Base-by-base conservation (phyloP, 2,113 vertebrate genomes). In the Porphyrio hochstetteri region DNA sequence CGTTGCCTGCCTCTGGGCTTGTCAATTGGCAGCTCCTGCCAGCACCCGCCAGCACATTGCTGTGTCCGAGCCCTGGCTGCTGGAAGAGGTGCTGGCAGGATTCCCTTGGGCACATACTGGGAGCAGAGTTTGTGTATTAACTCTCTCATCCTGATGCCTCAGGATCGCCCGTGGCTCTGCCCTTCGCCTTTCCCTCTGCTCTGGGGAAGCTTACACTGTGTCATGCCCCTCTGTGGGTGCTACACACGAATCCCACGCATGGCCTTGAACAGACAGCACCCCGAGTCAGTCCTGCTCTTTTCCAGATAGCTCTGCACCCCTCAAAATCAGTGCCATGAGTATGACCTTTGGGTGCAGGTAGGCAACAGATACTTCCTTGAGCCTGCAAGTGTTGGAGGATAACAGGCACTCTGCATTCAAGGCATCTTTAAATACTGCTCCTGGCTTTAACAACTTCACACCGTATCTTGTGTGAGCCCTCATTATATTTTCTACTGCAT, bases 401-500 rank as follows among this genome's bases (percentile, higher is more conserved):
- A 71, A 29, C 33, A 44, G 69, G 48, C 20, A 11, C 50, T 77
- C 21, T 70, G 59, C 61, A 56, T 82, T 75, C 16, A 14, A 42
- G 71, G 76, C 92, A 56, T 56, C 67, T 87, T 95, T 82, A 86
- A 79, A 72, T 74, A 95, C 24, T 33, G 64, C 74, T 94, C 68
- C 63, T 1, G 1, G 70, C 82, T 93, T 84, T 71, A 93, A 90
- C 88, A 72, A 21, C 74, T 93, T 94, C 95, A 88, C 86, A 82
- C 86, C 3, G 7, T 44, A 61, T 50, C 69, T 93, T 56, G 35
- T 77, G 82, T 86, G 91, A 94, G 55, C 79, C 76, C 82, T 93
- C 82, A 23, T 90, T 92, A 87, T 88, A 68, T 95, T 94, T 96
- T 70, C 83, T 65, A 81, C 63, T 81, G 77, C 86, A 57, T 95